phyloP scores from a whole-genome alignment of 2,888 invertebrate genomes.

The Agrochola lota region DNA sequence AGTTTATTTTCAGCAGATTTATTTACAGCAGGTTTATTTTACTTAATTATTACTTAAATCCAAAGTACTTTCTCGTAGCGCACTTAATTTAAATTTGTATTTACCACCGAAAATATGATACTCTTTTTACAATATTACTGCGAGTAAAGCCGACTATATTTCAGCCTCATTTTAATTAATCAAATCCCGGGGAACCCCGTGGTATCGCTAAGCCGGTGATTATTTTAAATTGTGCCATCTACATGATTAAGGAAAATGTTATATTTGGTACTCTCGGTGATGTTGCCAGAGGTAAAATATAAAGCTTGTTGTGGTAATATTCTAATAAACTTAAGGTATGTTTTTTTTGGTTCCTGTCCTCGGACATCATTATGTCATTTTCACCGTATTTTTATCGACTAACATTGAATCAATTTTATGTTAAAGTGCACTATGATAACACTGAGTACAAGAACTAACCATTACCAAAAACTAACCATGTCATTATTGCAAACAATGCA shows the following conservation, averaged over 20 bases:
- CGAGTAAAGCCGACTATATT: slow-evolving; percentile 51
- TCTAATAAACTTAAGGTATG: slow-evolving; percentile 2
- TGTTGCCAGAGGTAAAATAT: slow-evolving; percentile 29
- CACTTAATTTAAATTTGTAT: slow-evolving; percentile 2
- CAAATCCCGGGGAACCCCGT: slow-evolving; percentile 50
- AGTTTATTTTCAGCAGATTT: background rate
- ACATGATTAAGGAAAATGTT: slow-evolving; percentile 43
- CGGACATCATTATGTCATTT: no score
- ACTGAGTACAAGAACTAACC: no score
- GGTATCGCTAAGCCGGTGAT: slow-evolving; percentile 52
- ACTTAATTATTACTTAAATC: background rate
- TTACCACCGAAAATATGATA: slow-evolving; percentile 8
- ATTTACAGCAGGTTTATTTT: background rate
- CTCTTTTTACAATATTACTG: slow-evolving; percentile 23
- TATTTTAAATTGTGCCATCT: slow-evolving; percentile 61
- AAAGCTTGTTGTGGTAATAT: slow-evolving; percentile 19
- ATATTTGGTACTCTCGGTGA: slow-evolving; percentile 13
- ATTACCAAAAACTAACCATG: no score
- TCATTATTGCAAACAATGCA: no score
- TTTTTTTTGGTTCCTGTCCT: background rate
- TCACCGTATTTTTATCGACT: no score
- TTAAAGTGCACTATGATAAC: no score
- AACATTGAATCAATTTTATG: no score
- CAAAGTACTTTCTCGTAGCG: background rate
- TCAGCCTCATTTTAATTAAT: slow-evolving; percentile 65